Conservation (phyloP, 92 coral and sea anemone species). For the Phenganax stokvisi region DNA sequence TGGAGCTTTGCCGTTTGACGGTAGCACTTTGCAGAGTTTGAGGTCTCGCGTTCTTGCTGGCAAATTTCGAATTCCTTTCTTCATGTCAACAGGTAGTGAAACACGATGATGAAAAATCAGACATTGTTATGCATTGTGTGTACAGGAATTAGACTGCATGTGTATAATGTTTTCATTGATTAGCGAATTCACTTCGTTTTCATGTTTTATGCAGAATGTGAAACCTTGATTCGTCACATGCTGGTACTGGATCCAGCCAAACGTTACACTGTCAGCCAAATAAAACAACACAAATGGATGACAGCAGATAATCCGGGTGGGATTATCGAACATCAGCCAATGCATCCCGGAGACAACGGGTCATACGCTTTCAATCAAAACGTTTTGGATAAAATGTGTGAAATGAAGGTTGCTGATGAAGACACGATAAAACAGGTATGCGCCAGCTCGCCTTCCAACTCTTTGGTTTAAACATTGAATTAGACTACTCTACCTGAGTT, state of each 20-base stretch:
- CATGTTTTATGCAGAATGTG: constrained; percentile 61
- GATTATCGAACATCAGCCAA: constrained; percentile 20
- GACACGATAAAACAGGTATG: constrained; percentile 70
- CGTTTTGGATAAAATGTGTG: constrained; percentile 66
- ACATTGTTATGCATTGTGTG: neutral
- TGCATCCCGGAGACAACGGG: constrained; percentile 47
- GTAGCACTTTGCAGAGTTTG: constrained; percentile 80
- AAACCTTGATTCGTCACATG: constrained; percentile 97
- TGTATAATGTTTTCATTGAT: neutral
- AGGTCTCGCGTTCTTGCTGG: constrained; percentile 91
- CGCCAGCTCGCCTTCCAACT: neutral
- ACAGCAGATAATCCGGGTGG: constrained; percentile 32
- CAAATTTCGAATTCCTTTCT: constrained; percentile 92
- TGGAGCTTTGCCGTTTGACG: constrained; percentile 97
- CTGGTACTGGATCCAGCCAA: constrained; percentile 81
- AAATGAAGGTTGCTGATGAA: constrained; percentile 65
- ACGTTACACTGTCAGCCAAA: constrained; percentile 73
- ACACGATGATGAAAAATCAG: neutral
- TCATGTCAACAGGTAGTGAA: constrained; percentile 90
- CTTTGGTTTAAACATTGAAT: neutral
- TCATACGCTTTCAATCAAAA: constrained; percentile 55
- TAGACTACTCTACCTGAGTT: too few relatives aligned
- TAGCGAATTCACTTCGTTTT: neutral
- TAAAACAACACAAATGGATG: constrained; percentile 88
- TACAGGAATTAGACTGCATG: too few relatives aligned